Evolutionary conservation across 2,113 vertebrate genomes (phyloP), one percentile per base, ranked within the genome.

Genomic region (Bubalus kerabau): DNA sequence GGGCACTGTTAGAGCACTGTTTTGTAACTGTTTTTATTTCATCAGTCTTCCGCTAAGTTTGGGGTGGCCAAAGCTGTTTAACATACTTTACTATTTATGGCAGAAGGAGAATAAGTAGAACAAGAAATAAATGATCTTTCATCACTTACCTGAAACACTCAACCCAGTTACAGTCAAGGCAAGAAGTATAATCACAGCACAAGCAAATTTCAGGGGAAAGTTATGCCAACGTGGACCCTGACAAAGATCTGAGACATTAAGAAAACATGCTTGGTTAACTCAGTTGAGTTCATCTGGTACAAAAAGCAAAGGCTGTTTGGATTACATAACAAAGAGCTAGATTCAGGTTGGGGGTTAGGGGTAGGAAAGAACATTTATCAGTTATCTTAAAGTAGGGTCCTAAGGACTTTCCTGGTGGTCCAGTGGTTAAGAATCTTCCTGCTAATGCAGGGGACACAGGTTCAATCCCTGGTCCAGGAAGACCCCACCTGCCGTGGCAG

Each of bases 91-190:
- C 54, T 32, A 64, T 24, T 80, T 84, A 32, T 52, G 6, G 74
- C 21, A 36, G n/a, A 85, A 85, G 46, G 43, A 46, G 40, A 96
- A 28, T 60, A 78, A 83, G n/a, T 86, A 84, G 62, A 40, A 64
- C 48, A 88, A 88, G 62, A 54, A 81, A 50, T 23, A 56, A 87
- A 60, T 50, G 15, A 16, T 76, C 19, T 54, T 92, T 24, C 21
- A 26, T 76, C 59, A 95, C 91, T 98, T 87, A 98, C 97, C 94
- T 93, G 92, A 88, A 87, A 91, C 17, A 94, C 92, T n/a, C 74
- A 94, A 30, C 2, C 81, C 86, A 32, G 94, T 93, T 23, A 93
- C 64, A 46, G 21, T 13, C 36, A 97, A 87, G 19, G 59, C 14
- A n/a, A 97, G 94, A 91, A 98, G 6, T 56, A 92, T 30, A 26